phyloP scores from a whole-genome alignment of 2,888 invertebrate species.

The Ptycholaimellus sp. region DNA sequence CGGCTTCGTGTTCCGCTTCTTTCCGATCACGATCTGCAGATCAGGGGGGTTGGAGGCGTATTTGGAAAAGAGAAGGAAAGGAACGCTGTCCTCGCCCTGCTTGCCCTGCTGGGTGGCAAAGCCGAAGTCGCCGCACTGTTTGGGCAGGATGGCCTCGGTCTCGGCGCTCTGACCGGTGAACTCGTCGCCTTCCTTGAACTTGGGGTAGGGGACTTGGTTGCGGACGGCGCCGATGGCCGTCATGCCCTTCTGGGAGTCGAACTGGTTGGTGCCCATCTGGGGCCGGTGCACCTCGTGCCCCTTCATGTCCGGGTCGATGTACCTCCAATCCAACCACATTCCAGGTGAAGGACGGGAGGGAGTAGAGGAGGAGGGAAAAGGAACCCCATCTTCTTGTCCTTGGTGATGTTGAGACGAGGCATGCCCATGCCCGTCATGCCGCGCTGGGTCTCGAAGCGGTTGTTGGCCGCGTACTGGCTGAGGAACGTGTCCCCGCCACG shows the following conservation, averaged over 20 bases:
- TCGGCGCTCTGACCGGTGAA: slow-evolving; percentile 22
- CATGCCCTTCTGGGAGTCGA: slow-evolving; percentile 22
- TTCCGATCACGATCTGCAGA: too few species aligned
- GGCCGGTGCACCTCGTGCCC: slow-evolving; percentile 20
- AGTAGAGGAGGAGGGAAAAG: neutral
- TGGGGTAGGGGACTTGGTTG: too few species aligned
- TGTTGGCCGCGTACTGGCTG: slow-evolving; percentile 21
- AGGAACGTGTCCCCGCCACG: slow-evolving; percentile 21
- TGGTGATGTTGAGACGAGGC: slow-evolving; percentile 22
- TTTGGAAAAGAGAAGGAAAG: too few species aligned
- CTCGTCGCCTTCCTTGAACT: too few species aligned
- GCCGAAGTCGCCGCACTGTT: slow-evolving; percentile 23
- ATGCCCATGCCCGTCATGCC: slow-evolving; percentile 23
- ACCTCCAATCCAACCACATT: slow-evolving; percentile 9
- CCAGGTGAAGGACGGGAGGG: neutral
- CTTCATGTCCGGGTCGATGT: slow-evolving; percentile 20
- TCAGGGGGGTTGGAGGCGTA: too few species aligned
- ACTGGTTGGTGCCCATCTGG: slow-evolving; percentile 23
- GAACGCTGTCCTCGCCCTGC: too few species aligned
- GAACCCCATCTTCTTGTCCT: slow-evolving; percentile 21
- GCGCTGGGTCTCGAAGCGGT: slow-evolving; percentile 21
- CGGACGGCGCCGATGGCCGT: slow-evolving; percentile 20
- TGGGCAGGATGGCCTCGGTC: slow-evolving; percentile 22
- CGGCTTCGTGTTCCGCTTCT: too few species aligned
- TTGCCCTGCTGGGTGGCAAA: slow-evolving; percentile 20